These are phyloP conservation scores for Platygyra sinensis DNA, from an alignment of 64 coral and sea anemone genomes.

Conservation along the genomic window DNA sequence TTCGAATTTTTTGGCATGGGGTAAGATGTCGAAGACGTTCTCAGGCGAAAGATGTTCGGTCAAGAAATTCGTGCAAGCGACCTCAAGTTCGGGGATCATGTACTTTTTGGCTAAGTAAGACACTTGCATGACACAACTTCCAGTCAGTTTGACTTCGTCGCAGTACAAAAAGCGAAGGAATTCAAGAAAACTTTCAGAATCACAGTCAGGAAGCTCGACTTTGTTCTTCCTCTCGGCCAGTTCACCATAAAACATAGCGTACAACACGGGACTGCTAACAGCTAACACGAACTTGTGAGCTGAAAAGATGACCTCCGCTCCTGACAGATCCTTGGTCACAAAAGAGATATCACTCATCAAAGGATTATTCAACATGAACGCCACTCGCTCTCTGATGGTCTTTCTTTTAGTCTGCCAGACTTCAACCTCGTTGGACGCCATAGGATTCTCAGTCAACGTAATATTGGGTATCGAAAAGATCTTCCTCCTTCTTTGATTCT, in stretches of 20 bases:
- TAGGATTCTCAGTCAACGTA: background rate
- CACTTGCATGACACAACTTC: constrained; percentile 37
- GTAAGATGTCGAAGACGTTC: constrained; percentile 66
- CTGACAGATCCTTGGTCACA: background rate
- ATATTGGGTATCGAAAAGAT: no score
- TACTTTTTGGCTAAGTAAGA: constrained; percentile 74
- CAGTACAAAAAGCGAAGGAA: constrained; percentile 61
- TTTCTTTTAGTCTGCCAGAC: constrained; percentile 17
- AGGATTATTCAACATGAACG: constrained; percentile 40
- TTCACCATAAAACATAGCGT: constrained; percentile 54
- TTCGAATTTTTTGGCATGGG: constrained; percentile 37
- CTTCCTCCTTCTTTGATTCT: no score
- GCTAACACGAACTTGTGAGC: constrained; percentile 57
- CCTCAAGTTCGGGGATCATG: constrained; percentile 49
- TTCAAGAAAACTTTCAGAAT: constrained; percentile 44
- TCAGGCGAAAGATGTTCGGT: constrained; percentile 18
- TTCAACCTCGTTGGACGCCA: constrained; percentile 18
- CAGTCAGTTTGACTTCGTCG: constrained; percentile 43
- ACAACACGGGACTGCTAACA: constrained; percentile 54
- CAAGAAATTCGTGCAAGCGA: constrained; percentile 39
- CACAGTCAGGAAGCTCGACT: constrained; percentile 46
- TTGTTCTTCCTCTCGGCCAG: constrained; percentile 4
- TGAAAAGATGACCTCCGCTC: background rate
- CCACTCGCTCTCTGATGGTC: constrained; percentile 27
- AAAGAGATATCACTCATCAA: constrained; percentile 58